A percentile compares a stretch with the other conserved stretches of the same genome.
Conservation (phyloP, 92 coral and sea anemone genomes). For the Plumapathes pennacea region DNA sequence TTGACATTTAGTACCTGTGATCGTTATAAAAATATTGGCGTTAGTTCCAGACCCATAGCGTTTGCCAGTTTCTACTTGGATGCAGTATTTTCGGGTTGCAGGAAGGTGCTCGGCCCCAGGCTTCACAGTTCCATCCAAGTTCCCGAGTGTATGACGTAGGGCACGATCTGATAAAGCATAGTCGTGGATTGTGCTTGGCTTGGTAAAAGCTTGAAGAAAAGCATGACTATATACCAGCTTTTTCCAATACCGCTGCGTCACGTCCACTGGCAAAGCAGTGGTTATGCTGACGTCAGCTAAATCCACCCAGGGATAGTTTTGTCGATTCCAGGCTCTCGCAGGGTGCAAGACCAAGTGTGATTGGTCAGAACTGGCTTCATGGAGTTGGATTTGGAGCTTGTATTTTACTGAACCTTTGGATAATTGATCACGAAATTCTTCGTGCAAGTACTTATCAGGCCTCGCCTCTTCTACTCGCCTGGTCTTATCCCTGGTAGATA, state of each 20-base stretch:
- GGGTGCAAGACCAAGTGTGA: conserved; percentile 73
- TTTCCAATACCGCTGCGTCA: no score
- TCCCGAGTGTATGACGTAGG: no score
- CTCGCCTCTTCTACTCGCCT: conserved; percentile 64
- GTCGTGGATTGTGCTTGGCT: no score
- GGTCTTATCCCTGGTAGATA: conserved; percentile 8
- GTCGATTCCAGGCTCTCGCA: conserved; percentile 74
- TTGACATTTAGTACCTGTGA: no score
- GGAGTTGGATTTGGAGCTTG: conserved; percentile 86
- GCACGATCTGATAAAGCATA: no score
- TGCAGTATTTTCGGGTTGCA: conserved; percentile 23
- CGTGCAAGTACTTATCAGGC: conserved; percentile 54
- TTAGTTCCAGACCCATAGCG: conserved; percentile 59
- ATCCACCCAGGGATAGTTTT: conserved; percentile 88
- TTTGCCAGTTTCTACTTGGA: conserved; percentile 58
- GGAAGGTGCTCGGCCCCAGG: no score
- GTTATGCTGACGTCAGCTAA: conserved; percentile 88
- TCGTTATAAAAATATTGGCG: conserved; percentile 49
- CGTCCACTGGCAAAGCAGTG: conserved; percentile 61
- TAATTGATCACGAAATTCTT: conserved; percentile 60
- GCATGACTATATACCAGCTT: no score
- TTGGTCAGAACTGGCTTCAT: conserved; percentile 59
- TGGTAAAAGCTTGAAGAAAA: no score
- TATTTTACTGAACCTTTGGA: conserved; percentile 51
- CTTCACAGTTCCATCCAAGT: no score